Conservation (phyloP, 2,797 vertebrate genomes). For the Chelon auratus region DNA sequence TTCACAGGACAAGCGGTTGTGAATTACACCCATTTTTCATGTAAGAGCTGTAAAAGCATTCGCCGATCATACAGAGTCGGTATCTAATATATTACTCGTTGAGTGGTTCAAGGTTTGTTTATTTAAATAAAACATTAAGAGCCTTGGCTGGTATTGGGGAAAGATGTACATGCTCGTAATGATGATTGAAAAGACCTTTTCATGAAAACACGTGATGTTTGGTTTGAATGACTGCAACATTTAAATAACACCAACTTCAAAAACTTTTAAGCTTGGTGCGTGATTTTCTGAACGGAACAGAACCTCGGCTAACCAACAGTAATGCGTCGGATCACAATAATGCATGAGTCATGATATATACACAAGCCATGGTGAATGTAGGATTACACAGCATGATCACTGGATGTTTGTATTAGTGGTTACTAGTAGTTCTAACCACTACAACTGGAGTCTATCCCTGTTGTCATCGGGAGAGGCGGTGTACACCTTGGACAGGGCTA, state of each 20-base stretch:
- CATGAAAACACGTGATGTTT: conserved; percentile 18
- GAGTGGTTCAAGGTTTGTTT: conserved; percentile 43
- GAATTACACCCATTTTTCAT: neutral
- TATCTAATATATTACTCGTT: conserved; percentile 16
- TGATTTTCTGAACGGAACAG: neutral
- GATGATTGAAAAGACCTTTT: conserved; percentile 36
- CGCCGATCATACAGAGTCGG: neutral
- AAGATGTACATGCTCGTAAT: conserved; percentile 5
- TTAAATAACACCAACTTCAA: neutral
- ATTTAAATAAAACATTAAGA: conserved; percentile 30
- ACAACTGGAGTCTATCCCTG: too few species aligned
- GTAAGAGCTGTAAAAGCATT: neutral
- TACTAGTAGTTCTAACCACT: neutral
- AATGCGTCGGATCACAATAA: neutral
- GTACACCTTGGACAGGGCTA: too few species aligned
- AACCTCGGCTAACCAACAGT: neutral
- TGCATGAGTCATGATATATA: neutral
- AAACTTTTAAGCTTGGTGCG: neutral
- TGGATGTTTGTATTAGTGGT: neutral
- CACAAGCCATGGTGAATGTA: conserved; percentile 1
- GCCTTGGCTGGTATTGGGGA: conserved; percentile 15
- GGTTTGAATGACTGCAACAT: conserved; percentile 11
- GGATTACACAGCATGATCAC: neutral
- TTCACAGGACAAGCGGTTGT: too few species aligned
- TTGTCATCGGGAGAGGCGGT: too few species aligned